phyloP scores from a whole-genome alignment of 2,113 vertebrate species.

The Plecturocebus donacophilus region DNA sequence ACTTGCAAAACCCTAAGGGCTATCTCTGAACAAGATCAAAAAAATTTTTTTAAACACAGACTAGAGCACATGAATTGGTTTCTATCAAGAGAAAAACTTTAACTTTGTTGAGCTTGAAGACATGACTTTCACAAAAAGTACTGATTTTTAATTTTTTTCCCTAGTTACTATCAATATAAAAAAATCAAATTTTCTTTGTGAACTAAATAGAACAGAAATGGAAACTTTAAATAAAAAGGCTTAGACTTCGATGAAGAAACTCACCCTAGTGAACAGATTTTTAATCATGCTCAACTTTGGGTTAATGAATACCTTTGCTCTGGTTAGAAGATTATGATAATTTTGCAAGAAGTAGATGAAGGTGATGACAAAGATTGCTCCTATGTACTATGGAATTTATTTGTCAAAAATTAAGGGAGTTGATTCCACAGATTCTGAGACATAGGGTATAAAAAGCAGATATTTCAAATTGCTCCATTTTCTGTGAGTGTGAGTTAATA shows the following conservation, averaged over 20 bases:
- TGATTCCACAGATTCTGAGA: background rate
- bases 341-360: background rate
- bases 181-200: background rate
- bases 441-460: background rate
- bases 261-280: background rate
- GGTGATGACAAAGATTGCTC: background rate
- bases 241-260: background rate
- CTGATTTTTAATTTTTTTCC: background rate
- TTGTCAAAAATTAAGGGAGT: background rate
- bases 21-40: slow-evolving; percentile 75
- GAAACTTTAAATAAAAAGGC: background rate
- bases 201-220: background rate
- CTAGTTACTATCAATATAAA: background rate
- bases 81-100: slow-evolving; percentile 68
- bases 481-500: background rate
- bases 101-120: slow-evolving; percentile 53
- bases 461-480: background rate
- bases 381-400: background rate
- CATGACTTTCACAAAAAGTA: background rate
- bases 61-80: slow-evolving; percentile 56
- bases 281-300: background rate
- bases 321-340: background rate
- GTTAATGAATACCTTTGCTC: background rate
- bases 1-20: slow-evolving; percentile 80
- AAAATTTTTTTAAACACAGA: slow-evolving; percentile 26